phyloP scores from a whole-genome alignment of 2,888 invertebrate species.

The Calliscelio sp. region DNA sequence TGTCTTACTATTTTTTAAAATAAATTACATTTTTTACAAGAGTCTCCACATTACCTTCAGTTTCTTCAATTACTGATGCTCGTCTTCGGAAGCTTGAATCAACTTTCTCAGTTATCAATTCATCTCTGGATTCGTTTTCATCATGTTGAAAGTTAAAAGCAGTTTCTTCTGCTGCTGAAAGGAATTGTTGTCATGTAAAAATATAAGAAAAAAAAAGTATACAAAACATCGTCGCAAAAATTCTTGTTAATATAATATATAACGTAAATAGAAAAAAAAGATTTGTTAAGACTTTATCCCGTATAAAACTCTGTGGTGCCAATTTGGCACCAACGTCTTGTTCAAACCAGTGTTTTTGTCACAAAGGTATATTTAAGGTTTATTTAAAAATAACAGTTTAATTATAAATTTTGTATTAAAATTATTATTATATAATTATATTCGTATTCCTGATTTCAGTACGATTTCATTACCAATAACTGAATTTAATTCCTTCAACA shows the following conservation, averaged over 20 bases:
- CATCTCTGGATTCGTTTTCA: constrained; percentile 15
- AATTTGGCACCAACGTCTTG: no score
- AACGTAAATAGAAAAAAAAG: constrained; percentile 11
- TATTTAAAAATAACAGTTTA: no score
- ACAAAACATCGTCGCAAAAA: neutral
- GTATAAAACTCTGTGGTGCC: no score
- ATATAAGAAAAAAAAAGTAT: constrained; percentile 6
- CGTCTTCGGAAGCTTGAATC: constrained; percentile 5
- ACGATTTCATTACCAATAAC: no score
- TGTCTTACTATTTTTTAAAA: no score
- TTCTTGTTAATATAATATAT: constrained; percentile 9
- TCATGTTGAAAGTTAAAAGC: neutral
- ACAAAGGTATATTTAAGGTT: no score
- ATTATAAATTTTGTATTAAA: no score
- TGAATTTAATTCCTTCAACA: no score
- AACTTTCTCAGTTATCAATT: constrained; percentile 6
- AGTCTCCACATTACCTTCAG: constrained; percentile 14
- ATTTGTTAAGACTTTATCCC: neutral
- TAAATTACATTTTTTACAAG: neutral
- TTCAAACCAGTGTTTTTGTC: no score
- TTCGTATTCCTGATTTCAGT: no score
- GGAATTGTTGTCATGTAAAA: constrained; percentile 17
- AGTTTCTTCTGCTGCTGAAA: constrained; percentile 17
- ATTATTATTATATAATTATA: no score
- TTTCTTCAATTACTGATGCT: constrained; percentile 16